Conservation (phyloP, 2,113 vertebrate species). For the Hypocryptadius cinnamomeus region DNA sequence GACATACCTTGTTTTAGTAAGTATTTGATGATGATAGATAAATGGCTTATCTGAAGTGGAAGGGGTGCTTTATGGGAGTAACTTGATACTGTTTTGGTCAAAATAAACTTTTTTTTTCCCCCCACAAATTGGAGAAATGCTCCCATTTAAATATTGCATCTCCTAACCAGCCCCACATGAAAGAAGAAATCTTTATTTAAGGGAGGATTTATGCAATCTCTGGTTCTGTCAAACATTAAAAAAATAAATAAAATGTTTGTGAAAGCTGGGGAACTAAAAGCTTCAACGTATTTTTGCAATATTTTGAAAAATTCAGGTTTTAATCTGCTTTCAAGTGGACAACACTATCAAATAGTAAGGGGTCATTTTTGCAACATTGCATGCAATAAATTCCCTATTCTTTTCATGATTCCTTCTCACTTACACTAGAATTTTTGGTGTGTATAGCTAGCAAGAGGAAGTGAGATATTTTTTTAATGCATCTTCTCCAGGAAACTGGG, state of each 20-base stretch:
- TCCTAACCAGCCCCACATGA: neutral
- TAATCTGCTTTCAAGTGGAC: neutral
- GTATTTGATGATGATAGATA: neutral
- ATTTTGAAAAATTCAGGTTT: neutral
- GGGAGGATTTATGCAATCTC: neutral
- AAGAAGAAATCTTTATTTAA: neutral
- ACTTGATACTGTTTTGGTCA: neutral
- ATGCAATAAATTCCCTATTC: neutral
- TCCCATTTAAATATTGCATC: neutral
- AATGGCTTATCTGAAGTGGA: neutral
- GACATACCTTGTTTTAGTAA: neutral
- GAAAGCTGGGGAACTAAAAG: neutral
- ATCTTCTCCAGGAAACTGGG: slow-evolving; percentile 23
- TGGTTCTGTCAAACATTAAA: neutral
- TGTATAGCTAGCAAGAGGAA: neutral
- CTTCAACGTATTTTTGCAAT: neutral
- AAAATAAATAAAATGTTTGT: neutral
- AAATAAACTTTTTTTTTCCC: neutral
- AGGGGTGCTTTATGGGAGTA: neutral
- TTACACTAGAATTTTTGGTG: neutral
- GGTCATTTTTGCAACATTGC: neutral
- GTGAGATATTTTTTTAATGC: neutral
- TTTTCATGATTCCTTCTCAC: neutral
- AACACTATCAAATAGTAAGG: neutral
- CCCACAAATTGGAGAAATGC: neutral